Evolutionary conservation across 2,797 vertebrate species (phyloP), one percentile per base, ranked within the genome.

Genomic region (Spea hammondii): DNA sequence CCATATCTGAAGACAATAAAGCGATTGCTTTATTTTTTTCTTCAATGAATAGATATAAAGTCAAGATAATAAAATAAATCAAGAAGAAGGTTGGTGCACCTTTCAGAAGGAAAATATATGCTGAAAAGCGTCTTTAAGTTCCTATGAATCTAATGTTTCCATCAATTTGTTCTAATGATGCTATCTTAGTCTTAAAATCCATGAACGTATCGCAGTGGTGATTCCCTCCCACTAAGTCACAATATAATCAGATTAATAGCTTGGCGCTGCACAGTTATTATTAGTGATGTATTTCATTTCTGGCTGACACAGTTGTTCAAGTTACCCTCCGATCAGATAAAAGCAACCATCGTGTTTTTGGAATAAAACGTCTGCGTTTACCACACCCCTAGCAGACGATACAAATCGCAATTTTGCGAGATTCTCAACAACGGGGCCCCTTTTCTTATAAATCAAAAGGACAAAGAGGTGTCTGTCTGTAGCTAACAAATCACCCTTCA

Each of bases 191-290:
- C 79, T 72, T 69, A 83, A 89, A 83, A 80, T 78, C 70, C 76
- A 64, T 73, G 70, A 87, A 82, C 59, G 82, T 85, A 84, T 88
- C 83, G 78, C 70, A 74, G 83, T 73, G 79, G 66, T 80, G 83
- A 83, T 84, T 87, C 82, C 88, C 87, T 83, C 79, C 84, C 85
- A 83, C 85, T 85, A 73, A 87, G 84, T 85, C 86, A 65, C 84
- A 72, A 69, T 50, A 74, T 72, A 1, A 0, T 60, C 85, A 67
- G 84, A 66, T 79, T 78, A 78, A 78, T 78, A 78, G 77, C 85
- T 82, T 72, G 66, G 64, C 72, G 71, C 80, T 76, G 84, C 78
- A 84, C 77, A 76, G 78, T 68, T 77, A 86, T 86, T 83, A 80
- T 83, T 84, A 80, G 83, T 84, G 79, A 84, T 69, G 77, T 78